Base-by-base conservation (phyloP, 2,888 invertebrate genomes). In the Synergus umbraculus region DNA sequence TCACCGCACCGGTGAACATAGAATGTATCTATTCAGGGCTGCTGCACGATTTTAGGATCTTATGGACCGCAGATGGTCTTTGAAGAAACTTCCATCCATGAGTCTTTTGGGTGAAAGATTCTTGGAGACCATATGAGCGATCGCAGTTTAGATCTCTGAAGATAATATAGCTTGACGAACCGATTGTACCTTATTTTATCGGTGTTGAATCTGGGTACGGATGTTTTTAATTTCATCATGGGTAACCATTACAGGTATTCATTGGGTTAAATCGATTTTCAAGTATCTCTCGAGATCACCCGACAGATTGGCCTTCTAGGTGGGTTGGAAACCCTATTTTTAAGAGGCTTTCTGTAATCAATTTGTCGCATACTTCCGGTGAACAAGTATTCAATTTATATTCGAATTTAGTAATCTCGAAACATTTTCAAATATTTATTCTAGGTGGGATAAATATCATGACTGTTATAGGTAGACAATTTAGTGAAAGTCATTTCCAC, bases 151-250 rank as follows among this genome's bases (percentile, higher is more conserved):
- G 54, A 73, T 54, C 54, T 37, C 10, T 37, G 54, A 54, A 49
- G 73, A 73, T 73, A 73, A 73, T 73, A 73, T 54, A 37, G 54
- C 37, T 49, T 73, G 69, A 73, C 73, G 73, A 73, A 41, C 73
- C 69, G 69, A 73, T 73, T 73, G 69, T 73, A 29, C 69, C 13
- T 15, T 29, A 37, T 73, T 73, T 73, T 73, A 73, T 73, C 69
- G 69, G 69, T 73, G 69, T 73, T 37, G 69, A 73, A 73, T 73
- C 69, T 54, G 69, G 44, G 67, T 67, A 67, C 44, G 54, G 69
- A 73, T 73, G 69, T 73, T 73, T 73, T 73, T 73, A 73, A 73
- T 73, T 49, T 73, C 29, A 73, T 73, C n/a, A 54, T 73, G 49
- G 22, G n/a, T 29, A 37, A 22, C 60, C 22, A 67, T 67, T 66